phyloP scores from a whole-genome alignment of 1,140 invertebrate genomes.

The Lucilia cuprina region DNA sequence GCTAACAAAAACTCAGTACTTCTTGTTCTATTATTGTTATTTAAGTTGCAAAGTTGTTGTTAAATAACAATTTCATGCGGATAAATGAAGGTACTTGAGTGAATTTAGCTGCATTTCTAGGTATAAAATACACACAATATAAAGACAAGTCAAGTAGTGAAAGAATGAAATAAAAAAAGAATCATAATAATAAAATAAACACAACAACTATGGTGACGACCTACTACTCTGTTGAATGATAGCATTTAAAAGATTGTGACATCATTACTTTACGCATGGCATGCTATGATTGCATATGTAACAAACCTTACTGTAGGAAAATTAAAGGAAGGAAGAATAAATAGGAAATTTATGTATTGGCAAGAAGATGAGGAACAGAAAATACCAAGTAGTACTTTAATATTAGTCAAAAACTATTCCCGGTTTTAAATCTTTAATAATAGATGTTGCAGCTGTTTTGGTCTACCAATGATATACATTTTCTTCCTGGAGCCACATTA shows the following conservation, averaged over 20 bases:
- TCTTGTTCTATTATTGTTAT: neutral
- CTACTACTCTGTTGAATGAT: neutral
- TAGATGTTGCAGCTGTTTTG: too few relatives aligned
- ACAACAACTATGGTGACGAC: neutral
- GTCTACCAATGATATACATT: too few relatives aligned
- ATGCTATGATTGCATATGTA: slow-evolving; percentile 5
- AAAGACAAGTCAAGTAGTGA: neutral
- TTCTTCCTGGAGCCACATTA: too few relatives aligned
- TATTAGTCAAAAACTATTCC: too few relatives aligned
- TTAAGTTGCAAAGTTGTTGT: neutral
- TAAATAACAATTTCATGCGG: slow-evolving; percentile 3
- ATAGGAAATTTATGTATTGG: too few relatives aligned
- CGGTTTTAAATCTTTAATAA: too few relatives aligned
- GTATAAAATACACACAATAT: neutral
- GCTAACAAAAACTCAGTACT: neutral
- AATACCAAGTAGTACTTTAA: too few relatives aligned
- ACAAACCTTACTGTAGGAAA: neutral
- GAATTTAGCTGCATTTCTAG: neutral
- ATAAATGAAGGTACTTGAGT: slow-evolving; percentile 12
- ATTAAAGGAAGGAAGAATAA: neutral
- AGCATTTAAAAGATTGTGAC: neutral
- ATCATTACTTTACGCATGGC: slow-evolving; percentile 8
- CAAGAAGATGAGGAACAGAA: too few relatives aligned
- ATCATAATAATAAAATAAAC: neutral
- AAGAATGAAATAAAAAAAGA: neutral